Conservation (phyloP, 2,113 vertebrate species). For the Mus musculus region DNA sequence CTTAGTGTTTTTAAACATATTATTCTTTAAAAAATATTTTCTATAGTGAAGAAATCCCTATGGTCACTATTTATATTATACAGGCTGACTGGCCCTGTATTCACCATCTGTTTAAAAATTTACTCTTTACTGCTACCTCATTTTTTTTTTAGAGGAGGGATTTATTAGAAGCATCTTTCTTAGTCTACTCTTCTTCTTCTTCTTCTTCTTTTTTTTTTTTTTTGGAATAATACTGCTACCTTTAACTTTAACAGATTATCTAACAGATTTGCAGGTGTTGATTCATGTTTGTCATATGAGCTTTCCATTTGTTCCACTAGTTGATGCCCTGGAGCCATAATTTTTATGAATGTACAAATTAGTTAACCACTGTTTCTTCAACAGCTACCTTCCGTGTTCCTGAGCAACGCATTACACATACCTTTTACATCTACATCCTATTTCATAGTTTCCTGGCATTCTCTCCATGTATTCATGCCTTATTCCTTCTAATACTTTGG, state of each 20-base stretch:
- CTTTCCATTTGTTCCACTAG: neutral
- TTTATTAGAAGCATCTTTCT: no score
- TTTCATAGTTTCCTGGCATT: neutral
- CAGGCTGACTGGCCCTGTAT: neutral
- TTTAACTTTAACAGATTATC: neutral
- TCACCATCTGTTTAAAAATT: neutral
- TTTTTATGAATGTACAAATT: neutral
- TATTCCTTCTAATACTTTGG: neutral
- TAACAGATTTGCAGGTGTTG: neutral
- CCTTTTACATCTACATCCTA: neutral
- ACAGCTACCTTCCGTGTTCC: neutral
- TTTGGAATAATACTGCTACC: no score
- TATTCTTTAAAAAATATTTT: neutral
- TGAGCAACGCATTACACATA: neutral
- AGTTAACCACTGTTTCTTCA: neutral
- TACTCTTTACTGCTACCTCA: neutral
- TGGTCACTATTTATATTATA: neutral
- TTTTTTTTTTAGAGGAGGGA: no score
- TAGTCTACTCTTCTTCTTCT: no score
- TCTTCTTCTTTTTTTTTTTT: no score
- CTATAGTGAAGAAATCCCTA: neutral
- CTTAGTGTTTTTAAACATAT: neutral
- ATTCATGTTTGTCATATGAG: neutral
- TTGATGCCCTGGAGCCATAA: neutral
- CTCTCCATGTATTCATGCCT: neutral